Evolutionary conservation across 2,113 vertebrate genomes (phyloP).

Genomic region (Herpailurus yagouaroundi): DNA sequence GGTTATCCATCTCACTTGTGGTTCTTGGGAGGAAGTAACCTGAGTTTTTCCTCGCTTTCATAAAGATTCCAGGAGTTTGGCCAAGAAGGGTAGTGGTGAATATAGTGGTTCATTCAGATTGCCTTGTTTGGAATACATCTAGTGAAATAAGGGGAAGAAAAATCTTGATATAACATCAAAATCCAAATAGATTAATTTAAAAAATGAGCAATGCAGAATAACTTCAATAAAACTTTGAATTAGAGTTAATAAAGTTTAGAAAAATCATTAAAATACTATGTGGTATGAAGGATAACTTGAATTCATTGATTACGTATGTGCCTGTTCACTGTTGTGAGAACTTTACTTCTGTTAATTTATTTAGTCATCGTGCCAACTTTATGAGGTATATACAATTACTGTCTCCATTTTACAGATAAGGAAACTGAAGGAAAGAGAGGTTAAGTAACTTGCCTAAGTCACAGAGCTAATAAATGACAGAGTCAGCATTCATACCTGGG

Average conservation of each 20-base stretch:
- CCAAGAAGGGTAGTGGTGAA: not conserved
- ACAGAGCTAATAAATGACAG: slow-evolving; percentile 10
- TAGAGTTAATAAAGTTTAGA: not conserved
- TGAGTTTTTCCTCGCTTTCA: not conserved
- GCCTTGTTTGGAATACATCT: not conserved
- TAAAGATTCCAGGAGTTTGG: not conserved
- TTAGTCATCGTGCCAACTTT: slow-evolving; percentile 19
- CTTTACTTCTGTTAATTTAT: not conserved
- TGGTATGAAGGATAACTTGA: not conserved
- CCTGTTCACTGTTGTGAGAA: not conserved
- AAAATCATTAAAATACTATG: not conserved
- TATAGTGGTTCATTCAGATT: not conserved
- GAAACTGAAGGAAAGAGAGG: slow-evolving; percentile 5
- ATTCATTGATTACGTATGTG: not conserved
- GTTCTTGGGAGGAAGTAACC: not conserved
- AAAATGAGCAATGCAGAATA: slow-evolving; percentile 9
- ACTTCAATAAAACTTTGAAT: not conserved
- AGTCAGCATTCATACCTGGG: not conserved
- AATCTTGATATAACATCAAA: not conserved
- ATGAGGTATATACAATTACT: not conserved
- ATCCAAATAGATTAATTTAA: not conserved
- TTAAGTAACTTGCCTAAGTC: slow-evolving; percentile 16
- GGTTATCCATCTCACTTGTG: not conserved
- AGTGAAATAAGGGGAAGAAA: not conserved
- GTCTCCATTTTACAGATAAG: not conserved